Evolutionary conservation across 2,113 vertebrate genomes (phyloP).

Genomic region (Fregata magnificens): DNA sequence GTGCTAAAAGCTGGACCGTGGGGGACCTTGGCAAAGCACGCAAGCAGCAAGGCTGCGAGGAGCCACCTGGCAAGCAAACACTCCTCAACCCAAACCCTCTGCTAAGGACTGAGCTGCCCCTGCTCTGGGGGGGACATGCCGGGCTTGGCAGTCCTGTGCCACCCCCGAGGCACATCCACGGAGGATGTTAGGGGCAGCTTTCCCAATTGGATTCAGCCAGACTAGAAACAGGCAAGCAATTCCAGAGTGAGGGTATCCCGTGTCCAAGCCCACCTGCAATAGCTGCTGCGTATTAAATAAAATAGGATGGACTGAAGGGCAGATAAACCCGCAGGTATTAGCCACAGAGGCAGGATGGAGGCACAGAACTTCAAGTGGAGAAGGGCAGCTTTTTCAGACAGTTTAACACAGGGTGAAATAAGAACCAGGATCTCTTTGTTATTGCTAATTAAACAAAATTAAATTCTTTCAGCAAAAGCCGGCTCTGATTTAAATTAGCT

Average conservation of each 20-base stretch:
- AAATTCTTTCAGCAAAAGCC: background rate
- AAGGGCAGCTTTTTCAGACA: background rate
- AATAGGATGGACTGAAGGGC: background rate
- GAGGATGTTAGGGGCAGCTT: background rate
- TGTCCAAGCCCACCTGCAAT: background rate
- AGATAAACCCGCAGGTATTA: background rate
- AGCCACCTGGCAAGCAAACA: background rate
- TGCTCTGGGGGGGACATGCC: background rate
- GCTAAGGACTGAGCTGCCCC: background rate
- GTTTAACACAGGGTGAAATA: background rate
- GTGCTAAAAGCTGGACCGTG: conserved; percentile 4
- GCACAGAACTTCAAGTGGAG: background rate
- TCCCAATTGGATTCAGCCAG: background rate
- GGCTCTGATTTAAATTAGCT: background rate
- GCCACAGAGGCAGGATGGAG: background rate
- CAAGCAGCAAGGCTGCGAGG: background rate
- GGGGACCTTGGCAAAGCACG: background rate
- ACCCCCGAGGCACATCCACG: background rate
- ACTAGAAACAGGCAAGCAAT: background rate
- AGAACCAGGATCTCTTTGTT: background rate
- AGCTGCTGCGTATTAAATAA: background rate
- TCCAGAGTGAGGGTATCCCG: background rate
- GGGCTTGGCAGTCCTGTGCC: background rate
- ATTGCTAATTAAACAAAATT: conserved; percentile 6
- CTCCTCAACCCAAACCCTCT: background rate